Base-by-base conservation (phyloP, 2,113 vertebrate species). In the Abramis brama region DNA sequence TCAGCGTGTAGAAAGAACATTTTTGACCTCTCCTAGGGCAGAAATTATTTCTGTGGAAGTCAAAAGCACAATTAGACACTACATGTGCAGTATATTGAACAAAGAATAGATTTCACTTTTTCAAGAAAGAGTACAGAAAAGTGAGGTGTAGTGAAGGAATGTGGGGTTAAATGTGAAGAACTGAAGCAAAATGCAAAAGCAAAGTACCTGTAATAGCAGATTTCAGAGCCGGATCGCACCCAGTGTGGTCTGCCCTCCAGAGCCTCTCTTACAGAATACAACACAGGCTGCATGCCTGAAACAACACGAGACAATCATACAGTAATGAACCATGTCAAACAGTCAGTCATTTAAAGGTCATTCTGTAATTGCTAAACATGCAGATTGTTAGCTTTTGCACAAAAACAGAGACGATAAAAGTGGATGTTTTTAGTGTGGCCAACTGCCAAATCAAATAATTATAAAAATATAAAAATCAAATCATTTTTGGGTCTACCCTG, bases 201-300 rank as follows among this genome's bases (percentile, higher is more conserved):
- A 21, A 71, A 43, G 68, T 77, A 77, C 98, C 96, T 97, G 94
- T 96, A 99, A 88, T 99, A 99, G 92, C 96, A 97, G 93, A 98
- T 95, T 79, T 98, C 96, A 23, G 92, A 90, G 55, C 97, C 97
- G 4, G 92, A 92, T 75, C 97, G 94, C 86, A 95, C 68, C 98
- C 98, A 99, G 78, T 92, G 82, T 15, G 97, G 94, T 83, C 92
- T 93, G 55, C 97, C 97, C 55, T 95, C 95, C 57, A 99, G 92
- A 90, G 98, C 97, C 81, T 98, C 97, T 84, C 92, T 96, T 88
- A 98, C 95, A 0, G 98, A 99, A 84, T 97, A 99, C 90, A 98
- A 83, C 45, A 97, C 96, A 0, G 95, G 96, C 91, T 99, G 98
- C 97, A 98, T 99, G 21, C 98, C 97, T 99, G 88, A 17, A 57